Percentiles rank a stretch among this genome's conserved stretches.
These are phyloP conservation scores for Anastrepha obliqua DNA, from an alignment of 1,140 invertebrate genomes.

Conservation along the genomic window DNA sequence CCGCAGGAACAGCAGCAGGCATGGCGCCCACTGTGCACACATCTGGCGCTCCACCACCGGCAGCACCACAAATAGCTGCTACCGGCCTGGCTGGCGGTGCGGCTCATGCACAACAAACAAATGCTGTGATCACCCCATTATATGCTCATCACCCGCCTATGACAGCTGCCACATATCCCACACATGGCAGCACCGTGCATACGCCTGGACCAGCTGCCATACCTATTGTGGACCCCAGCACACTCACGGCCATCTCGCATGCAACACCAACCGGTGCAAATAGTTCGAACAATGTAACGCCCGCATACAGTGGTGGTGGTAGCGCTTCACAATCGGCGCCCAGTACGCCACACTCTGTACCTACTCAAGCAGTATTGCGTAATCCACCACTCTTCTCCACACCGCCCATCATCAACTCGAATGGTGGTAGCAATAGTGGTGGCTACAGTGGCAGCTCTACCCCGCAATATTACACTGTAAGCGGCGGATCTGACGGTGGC, in stretches of 20 bases:
- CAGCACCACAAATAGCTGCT: slow-evolving; percentile 49
- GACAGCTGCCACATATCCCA: slow-evolving; percentile 24
- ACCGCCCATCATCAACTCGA: slow-evolving; percentile 61
- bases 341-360: slow-evolving; percentile 65
- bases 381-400: slow-evolving; percentile 72
- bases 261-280: slow-evolving; percentile 37
- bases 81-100: slow-evolving; percentile 13
- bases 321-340: slow-evolving; percentile 69
- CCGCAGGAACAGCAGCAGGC: slow-evolving; percentile 59
- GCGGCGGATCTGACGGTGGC: slow-evolving; percentile 39
- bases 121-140: slow-evolving; percentile 70
- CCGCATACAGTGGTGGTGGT: slow-evolving; percentile 55
- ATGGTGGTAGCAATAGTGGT: slow-evolving; percentile 39
- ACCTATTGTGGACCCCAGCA: slow-evolving; percentile 57
- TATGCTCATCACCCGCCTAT: slow-evolving; percentile 60
- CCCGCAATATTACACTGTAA: slow-evolving; percentile 67
- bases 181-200: slow-evolving; percentile 51
- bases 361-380: slow-evolving; percentile 55
- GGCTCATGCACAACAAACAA: slow-evolving; percentile 58
- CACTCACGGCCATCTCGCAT: slow-evolving; percentile 44
- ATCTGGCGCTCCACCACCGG: slow-evolving; percentile 43
- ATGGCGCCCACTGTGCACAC: slow-evolving; percentile 54
- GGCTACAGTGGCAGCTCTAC: slow-evolving; percentile 70
- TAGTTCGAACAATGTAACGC: slow-evolving; percentile 51
- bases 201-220: slow-evolving; percentile 57